Evolutionary conservation across 2,113 vertebrate species (phyloP), one percentile per base, ranked within the genome.

Genomic region (Apodemus speciosus): DNA sequence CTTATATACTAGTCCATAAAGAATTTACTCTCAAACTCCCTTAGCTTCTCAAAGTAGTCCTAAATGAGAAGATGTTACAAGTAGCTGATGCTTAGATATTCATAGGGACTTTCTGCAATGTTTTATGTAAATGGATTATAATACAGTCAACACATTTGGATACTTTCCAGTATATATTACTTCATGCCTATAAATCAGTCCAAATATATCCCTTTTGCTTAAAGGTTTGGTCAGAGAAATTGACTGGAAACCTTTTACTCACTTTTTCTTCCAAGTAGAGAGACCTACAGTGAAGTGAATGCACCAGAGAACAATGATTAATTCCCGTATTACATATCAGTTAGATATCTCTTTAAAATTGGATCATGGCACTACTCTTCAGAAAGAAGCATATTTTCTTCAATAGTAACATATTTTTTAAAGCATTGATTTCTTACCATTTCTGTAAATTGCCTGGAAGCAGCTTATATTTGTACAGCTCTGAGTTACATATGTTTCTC

Each of bases 401-500:
- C 43, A 89, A 38, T 83, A 66, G 35, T 81, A 15, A 4, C 23
- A 85, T 73, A 94, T 90, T 87, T 95, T 72, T 95, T 56, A 18
- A 96, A 93, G 89, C n/a, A 95, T 58, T 90, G 66, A 90, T 93
- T 96, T 94, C 13, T 46, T 76, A 32, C 58, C 46, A 56, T 76
- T 94, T 46, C 53, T 96, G 51, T 91, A 90, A 66, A 66, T 95
- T 90, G 89, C 32, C 46, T 71, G 90, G 88, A 84, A 87, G 56
- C 90, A 75, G 58, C 38, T 86, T 94, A 3, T 27, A 49, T 92
- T 91, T 93, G 51, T 95, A 23, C 38, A n/a, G 93, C 72, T 96
- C 86, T 90, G 80, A 95, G 38, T 27, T 93, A 90, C 72, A 95
- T 79, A 49, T 69, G 58, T 96, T 96, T 94, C 53, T 95, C 89